phyloP scores from a whole-genome alignment of 2,888 invertebrate genomes.

The Plebejus melissa region DNA sequence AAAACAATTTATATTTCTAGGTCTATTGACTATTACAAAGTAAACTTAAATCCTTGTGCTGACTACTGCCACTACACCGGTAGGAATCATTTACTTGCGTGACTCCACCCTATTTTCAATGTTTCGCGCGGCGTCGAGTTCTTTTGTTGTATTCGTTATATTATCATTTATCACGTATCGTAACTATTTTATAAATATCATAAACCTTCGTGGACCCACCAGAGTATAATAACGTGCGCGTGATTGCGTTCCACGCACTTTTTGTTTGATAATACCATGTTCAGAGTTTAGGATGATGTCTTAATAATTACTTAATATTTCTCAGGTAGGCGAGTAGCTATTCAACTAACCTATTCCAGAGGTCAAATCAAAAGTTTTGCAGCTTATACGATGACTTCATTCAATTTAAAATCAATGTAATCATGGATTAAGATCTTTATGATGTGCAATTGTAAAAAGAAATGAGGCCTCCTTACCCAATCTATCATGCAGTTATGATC shows the following conservation, averaged over 20 bases:
- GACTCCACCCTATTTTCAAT: conserved; percentile 28
- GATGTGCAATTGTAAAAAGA: neutral
- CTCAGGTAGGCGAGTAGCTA: neutral
- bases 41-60: neutral
- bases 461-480: neutral
- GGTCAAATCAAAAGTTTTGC: neutral
- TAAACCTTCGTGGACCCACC: conserved; percentile 44
- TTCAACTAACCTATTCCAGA: neutral
- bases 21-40: neutral
- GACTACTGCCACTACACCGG: neutral
- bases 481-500: conserved; percentile 11
- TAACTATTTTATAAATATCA: conserved; percentile 38
- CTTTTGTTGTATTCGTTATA: conserved; percentile 27
- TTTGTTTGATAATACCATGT: conserved; percentile 10
- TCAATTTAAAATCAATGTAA: neutral
- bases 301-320: conserved; percentile 4
- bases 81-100: conserved; percentile 32
- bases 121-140: conserved; percentile 24
- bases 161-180: conserved; percentile 32
- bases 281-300: neutral
- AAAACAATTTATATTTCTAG: neutral
- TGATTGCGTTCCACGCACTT: conserved; percentile 13
- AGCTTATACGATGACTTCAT: neutral
- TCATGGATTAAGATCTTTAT: neutral
- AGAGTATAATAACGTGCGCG: conserved; percentile 40